phyloP scores from a whole-genome alignment of 2,888 invertebrate genomes.

The Pardosa pseudoannulata region DNA sequence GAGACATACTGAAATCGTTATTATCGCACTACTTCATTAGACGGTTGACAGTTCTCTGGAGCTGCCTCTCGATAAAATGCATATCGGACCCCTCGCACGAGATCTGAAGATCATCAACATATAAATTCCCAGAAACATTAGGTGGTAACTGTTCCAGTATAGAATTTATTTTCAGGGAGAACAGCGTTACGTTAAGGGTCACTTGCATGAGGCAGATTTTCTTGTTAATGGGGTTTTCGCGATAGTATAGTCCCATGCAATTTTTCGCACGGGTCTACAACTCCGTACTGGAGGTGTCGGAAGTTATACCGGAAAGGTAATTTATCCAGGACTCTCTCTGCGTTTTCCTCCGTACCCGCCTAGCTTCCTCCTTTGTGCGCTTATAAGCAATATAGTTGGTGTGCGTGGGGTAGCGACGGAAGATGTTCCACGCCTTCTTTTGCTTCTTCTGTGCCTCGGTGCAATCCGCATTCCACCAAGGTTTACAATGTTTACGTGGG shows the following conservation, averaged over 20 bases:
- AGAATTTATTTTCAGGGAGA: conserved; percentile 16
- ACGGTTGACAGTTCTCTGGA: neutral
- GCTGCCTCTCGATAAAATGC: neutral
- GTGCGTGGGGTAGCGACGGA: too few relatives aligned
- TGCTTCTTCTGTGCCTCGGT: too few relatives aligned
- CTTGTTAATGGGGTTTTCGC: neutral
- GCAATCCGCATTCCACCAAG: too few relatives aligned
- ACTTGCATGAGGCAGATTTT: conserved; percentile 16
- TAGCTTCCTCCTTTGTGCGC: neutral
- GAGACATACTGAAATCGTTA: too few relatives aligned
- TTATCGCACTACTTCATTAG: neutral
- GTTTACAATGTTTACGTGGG: too few relatives aligned
- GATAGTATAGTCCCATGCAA: neutral
- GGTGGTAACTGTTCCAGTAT: neutral
- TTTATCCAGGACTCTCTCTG: neutral
- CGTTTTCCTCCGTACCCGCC: neutral
- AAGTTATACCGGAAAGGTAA: neutral
- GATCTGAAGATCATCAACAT: conserved; percentile 14
- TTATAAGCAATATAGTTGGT: neutral
- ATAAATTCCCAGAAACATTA: neutral
- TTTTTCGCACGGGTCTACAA: neutral
- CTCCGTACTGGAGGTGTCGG: neutral
- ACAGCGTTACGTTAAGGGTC: conserved; percentile 20
- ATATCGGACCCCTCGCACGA: neutral
- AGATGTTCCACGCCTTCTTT: too few relatives aligned